A percentile compares a stretch with the other conserved stretches of the same genome.
Conservation (phyloP, 2,113 vertebrate genomes). For the Bolborhynchus lineola region DNA sequence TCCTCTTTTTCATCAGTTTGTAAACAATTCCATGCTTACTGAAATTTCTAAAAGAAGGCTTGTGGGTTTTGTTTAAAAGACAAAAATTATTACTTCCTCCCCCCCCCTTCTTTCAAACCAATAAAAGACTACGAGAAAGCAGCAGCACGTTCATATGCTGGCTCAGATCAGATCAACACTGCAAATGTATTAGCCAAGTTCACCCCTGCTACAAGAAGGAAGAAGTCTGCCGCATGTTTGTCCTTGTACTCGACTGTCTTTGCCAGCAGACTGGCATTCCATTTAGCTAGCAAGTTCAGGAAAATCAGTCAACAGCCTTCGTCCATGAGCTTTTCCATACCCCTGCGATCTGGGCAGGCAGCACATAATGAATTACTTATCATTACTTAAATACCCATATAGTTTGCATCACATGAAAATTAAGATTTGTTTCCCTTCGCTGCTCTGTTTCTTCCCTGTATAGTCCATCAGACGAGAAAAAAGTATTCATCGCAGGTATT, state of each 20-base stretch:
- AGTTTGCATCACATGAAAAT: not conserved
- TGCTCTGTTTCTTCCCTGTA: not conserved
- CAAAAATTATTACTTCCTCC: no score
- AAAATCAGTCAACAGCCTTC: not conserved
- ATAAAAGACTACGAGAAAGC: not conserved
- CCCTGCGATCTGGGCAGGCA: not conserved
- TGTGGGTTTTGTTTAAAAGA: not conserved
- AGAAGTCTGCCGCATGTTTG: accelerated
- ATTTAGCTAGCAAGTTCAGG: not conserved
- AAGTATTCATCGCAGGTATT: not conserved
- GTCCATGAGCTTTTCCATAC: not conserved
- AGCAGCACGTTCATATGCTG: accelerated
- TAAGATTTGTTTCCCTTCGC: not conserved
- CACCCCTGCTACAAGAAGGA: not conserved
- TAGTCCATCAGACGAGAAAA: not conserved
- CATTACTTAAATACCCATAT: not conserved
- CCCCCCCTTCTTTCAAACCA: not conserved
- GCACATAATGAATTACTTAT: not conserved
- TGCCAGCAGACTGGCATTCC: not conserved
- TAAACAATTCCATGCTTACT: not conserved
- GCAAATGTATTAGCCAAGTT: not conserved
- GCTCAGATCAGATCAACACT: not conserved
- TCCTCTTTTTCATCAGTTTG: not conserved
- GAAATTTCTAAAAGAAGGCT: not conserved
- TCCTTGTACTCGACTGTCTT: not conserved